Conservation (phyloP, 2,113 vertebrate species). For the Spermophilus dauricus region DNA sequence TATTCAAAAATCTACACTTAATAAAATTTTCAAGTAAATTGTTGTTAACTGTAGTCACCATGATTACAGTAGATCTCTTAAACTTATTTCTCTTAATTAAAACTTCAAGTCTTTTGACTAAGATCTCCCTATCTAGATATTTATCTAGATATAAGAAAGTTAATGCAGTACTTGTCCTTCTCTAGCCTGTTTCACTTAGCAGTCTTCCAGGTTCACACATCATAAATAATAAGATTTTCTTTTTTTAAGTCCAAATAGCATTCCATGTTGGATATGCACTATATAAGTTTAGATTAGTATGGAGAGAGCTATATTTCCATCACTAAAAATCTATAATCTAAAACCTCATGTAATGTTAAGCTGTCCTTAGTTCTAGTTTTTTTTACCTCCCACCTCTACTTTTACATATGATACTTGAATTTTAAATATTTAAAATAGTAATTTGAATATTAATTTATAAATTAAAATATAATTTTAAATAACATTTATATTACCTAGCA, state of each 20-base stretch:
- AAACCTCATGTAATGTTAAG: neutral
- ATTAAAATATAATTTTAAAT: neutral
- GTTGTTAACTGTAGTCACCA: neutral
- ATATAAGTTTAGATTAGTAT: neutral
- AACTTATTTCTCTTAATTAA: neutral
- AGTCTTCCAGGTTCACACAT: neutral
- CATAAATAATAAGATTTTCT: neutral
- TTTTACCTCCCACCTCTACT: neutral
- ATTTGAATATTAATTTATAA: neutral
- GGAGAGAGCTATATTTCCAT: neutral
- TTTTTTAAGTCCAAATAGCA: neutral
- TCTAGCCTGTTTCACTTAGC: neutral
- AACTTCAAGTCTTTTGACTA: neutral
- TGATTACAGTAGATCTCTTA: neutral
- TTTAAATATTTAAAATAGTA: neutral
- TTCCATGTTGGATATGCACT: neutral
- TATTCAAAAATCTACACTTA: neutral
- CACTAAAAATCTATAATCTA: neutral
- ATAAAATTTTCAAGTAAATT: neutral
- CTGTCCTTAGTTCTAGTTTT: neutral
- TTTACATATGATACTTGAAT: neutral
- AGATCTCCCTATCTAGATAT: neutral
- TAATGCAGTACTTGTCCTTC: neutral
- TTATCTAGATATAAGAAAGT: neutral
- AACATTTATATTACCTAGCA: neutral